phyloP scores from a whole-genome alignment of 2,113 vertebrate species.

The Corvus hawaiiensis region DNA sequence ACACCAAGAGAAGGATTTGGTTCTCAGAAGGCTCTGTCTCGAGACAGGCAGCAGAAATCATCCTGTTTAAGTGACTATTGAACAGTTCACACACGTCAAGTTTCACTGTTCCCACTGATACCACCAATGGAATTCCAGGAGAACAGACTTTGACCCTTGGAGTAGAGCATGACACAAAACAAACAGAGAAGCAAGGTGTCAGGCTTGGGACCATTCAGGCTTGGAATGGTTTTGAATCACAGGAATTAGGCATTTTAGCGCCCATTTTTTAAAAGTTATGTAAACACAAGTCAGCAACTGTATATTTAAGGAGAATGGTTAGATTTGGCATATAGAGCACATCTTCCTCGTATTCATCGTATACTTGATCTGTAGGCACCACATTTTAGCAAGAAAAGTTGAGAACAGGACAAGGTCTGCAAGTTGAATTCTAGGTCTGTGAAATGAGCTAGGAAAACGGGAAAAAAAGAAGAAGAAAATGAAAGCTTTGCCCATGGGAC shows the following conservation, averaged over 20 bases:
- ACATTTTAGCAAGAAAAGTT: background rate
- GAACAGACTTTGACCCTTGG: background rate
- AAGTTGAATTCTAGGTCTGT: background rate
- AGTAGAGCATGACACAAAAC: background rate
- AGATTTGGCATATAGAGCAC: slow-evolving; percentile 62
- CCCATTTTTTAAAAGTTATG: background rate
- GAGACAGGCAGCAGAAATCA: background rate
- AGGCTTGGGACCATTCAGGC: background rate
- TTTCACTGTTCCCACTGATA: background rate
- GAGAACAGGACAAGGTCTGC: background rate
- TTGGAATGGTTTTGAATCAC: slow-evolving; percentile 56
- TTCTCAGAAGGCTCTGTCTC: background rate
- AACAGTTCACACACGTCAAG: background rate
- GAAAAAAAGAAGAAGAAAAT: rapidly evolving
- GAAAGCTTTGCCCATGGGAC: background rate
- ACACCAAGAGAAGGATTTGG: background rate
- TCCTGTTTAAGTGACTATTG: background rate
- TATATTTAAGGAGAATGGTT: slow-evolving; percentile 44
- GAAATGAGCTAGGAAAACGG: background rate
- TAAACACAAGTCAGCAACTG: slow-evolving; percentile 47
- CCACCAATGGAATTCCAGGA: background rate
- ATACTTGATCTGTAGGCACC: slow-evolving; percentile 8
- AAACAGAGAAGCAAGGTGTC: background rate
- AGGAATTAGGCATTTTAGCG: background rate
- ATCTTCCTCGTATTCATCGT: background rate